Conservation (phyloP, 2,113 vertebrate species). For the Melanotaenia duboulayi region DNA sequence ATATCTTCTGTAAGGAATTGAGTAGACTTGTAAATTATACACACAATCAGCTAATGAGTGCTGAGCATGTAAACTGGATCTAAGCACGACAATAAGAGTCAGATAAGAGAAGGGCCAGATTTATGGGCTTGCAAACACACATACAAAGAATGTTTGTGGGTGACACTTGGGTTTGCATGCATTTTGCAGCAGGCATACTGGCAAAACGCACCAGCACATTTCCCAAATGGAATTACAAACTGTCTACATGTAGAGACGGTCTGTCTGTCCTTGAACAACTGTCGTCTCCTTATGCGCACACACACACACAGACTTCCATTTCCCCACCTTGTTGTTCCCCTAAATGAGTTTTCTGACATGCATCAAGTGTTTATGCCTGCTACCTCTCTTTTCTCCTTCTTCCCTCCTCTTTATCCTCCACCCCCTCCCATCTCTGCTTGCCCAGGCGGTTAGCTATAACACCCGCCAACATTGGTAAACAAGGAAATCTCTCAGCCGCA, state of each 20-base stretch:
- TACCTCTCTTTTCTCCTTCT: constrained; percentile 50
- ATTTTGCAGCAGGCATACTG: constrained; percentile 11
- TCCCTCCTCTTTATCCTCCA: constrained; percentile 16
- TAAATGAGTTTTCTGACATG: constrained; percentile 92
- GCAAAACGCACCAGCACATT: constrained; percentile 47
- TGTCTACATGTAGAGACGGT: constrained; percentile 60
- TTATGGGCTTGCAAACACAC: constrained; percentile 59
- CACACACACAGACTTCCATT: constrained; percentile 44
- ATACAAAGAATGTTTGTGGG: constrained; percentile 34
- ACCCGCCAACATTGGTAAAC: constrained; percentile 98
- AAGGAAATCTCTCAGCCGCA: constrained; percentile 90
- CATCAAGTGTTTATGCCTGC: constrained; percentile 90
- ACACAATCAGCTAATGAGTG: constrained; percentile 77
- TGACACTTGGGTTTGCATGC: constrained; percentile 16
- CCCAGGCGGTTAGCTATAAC: constrained; percentile 80
- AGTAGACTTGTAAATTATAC: constrained; percentile 65
- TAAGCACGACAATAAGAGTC: constrained; percentile 67
- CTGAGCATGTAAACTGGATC: constrained; percentile 69
- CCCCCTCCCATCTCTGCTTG: constrained; percentile 33
- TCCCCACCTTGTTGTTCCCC: constrained; percentile 71
- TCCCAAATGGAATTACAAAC: constrained; percentile 72
- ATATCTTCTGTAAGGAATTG: constrained; percentile 29
- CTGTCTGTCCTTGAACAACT: constrained; percentile 78
- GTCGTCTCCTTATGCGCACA: constrained; percentile 54
- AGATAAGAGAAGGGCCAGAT: constrained; percentile 53